These are phyloP conservation scores for Hafferia zeledoni DNA, from an alignment of 2,797 vertebrate genomes.

Conservation along the genomic window DNA sequence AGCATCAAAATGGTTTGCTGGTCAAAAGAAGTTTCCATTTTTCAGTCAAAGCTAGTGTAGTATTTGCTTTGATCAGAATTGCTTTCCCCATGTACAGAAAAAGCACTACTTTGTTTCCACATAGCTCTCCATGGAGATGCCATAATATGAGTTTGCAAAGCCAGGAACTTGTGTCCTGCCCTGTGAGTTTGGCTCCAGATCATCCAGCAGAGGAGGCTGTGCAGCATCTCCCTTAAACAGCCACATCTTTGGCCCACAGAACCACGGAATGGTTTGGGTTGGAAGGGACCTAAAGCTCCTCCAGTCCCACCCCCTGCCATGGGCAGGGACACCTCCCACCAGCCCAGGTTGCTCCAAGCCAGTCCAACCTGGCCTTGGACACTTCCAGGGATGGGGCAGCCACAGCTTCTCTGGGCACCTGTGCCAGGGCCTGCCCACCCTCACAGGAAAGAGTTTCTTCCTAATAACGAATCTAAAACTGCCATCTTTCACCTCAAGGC, in stretches of 20 bases:
- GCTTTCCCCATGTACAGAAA: background rate
- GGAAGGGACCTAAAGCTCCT: background rate
- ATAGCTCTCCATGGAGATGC: background rate
- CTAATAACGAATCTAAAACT: background rate
- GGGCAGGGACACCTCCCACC: background rate
- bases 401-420: background rate
- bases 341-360: background rate
- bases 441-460: background rate
- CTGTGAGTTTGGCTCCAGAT: background rate
- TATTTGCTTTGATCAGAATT: background rate
- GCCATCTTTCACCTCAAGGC: background rate
- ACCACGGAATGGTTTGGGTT: background rate
- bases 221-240: background rate
- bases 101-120: background rate
- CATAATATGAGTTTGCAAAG: background rate
- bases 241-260: background rate
- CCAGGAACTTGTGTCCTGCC: background rate
- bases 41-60: background rate
- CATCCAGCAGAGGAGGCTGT: background rate
- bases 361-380: background rate
- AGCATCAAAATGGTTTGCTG: background rate
- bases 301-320: too few species aligned
- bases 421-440: background rate
- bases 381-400: background rate
- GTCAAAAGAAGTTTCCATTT: background rate